Percentiles rank a stretch among this genome's conserved stretches.
Conservation (phyloP, 2,797 vertebrate genomes). For the Heliangelus exortis region DNA sequence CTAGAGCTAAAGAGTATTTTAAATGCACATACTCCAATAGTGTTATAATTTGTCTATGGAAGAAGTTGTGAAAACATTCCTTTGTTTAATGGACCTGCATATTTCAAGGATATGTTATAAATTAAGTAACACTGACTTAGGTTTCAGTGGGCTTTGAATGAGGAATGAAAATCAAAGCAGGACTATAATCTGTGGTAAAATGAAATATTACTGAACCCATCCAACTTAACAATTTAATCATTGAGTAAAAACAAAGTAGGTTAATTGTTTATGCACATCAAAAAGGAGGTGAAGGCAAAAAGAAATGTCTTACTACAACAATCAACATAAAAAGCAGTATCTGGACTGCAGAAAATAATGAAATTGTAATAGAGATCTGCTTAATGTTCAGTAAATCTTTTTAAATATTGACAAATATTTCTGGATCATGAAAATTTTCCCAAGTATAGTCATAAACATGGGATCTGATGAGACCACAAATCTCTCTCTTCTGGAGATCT, state of each 20-base stretch:
- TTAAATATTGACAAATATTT: neutral
- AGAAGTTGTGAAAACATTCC: constrained; percentile 11
- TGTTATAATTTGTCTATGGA: neutral
- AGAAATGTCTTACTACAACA: neutral
- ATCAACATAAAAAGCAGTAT: neutral
- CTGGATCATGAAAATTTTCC: neutral
- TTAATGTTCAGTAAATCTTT: neutral
- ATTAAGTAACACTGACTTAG: constrained; percentile 9
- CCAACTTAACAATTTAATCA: neutral
- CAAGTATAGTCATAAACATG: neutral
- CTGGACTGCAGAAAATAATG: neutral
- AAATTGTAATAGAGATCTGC: neutral
- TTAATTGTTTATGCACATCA: neutral
- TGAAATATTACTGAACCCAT: neutral
- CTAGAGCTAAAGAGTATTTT: neutral
- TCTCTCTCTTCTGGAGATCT: neutral
- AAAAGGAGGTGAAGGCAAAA: neutral
- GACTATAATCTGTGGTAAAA: neutral
- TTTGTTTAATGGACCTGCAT: constrained; percentile 36
- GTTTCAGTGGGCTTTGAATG: neutral
- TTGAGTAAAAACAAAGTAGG: neutral
- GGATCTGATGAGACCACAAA: neutral
- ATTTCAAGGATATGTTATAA: neutral
- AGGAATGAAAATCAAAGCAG: constrained; percentile 1
- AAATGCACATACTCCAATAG: neutral